Percentiles rank a stretch among this genome's conserved stretches.
Evolutionary conservation across 2,113 vertebrate genomes (phyloP).

Genomic region (Taxidea taxus): DNA sequence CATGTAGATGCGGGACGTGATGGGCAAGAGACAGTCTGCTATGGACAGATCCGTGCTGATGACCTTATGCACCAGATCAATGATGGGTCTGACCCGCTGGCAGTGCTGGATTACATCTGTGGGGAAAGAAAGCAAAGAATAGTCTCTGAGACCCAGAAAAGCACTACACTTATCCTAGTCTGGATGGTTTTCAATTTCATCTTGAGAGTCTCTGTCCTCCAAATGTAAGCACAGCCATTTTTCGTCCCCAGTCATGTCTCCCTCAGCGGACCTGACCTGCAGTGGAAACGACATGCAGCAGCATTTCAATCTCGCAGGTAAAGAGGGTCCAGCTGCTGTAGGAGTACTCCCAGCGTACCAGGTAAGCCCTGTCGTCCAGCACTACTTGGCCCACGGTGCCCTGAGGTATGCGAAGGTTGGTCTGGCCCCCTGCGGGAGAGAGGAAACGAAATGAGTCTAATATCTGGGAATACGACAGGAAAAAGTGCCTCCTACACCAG

Average conservation of each 20-base stretch:
- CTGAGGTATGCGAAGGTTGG: constrained; percentile 95
- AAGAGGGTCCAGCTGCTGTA: constrained; percentile 98
- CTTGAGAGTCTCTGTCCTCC: neutral
- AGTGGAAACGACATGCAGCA: constrained; percentile 97
- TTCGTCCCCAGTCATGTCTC: neutral
- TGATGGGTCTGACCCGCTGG: constrained; percentile 94
- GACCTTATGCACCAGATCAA: constrained; percentile 96
- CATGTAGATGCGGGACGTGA: constrained; percentile 98
- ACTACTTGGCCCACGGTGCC: constrained; percentile 93
- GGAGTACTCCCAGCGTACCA: constrained; percentile 96
- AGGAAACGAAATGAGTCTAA: neutral
- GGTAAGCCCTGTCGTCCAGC: constrained; percentile 87
- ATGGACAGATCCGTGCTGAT: constrained; percentile 95
- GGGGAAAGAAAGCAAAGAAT: constrained; percentile 17
- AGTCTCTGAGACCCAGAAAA: neutral
- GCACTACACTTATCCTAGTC: neutral
- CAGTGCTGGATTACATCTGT: constrained; percentile 96
- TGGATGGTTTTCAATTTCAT: neutral
- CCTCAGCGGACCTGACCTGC: constrained; percentile 86
- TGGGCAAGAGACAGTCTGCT: constrained; percentile 95
- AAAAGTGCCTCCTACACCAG: neutral
- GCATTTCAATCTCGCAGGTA: constrained; percentile 98
- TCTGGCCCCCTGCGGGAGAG: constrained; percentile 87
- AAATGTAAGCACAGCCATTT: neutral
- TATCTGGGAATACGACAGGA: neutral